Conservation (phyloP, 1,140 invertebrate species). For the Microplitis mediator region DNA sequence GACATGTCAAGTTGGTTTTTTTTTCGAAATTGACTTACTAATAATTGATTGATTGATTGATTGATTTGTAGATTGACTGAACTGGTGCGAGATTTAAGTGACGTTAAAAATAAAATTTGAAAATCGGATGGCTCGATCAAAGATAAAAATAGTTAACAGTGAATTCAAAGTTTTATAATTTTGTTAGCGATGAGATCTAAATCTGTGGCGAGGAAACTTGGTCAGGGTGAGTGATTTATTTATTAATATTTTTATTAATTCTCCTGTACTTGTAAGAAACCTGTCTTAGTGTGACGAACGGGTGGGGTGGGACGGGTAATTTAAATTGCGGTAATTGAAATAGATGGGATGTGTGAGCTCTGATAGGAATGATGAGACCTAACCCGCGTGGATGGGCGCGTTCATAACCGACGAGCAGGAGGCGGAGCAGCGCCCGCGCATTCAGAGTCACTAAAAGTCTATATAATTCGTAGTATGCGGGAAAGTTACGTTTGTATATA, state of each 20-base stretch:
- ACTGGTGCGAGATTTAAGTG: not conserved
- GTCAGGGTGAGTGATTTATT: constrained; percentile 57
- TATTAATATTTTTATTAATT: constrained; percentile 3
- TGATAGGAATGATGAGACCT: not conserved
- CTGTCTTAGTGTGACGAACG: too few relatives aligned
- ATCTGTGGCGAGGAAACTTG: constrained; percentile 59
- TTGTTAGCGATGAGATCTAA: constrained; percentile 61
- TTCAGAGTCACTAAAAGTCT: constrained; percentile 18
- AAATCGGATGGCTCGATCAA: constrained; percentile 48
- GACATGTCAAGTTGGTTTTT: not conserved
- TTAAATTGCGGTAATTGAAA: not conserved
- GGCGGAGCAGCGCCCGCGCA: constrained; percentile 54
- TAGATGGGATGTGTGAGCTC: not conserved
- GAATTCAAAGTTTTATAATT: constrained; percentile 43
- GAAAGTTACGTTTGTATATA: constrained; percentile 22
- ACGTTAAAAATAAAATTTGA: too few relatives aligned
- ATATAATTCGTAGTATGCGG: not conserved
- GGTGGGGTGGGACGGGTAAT: not conserved
- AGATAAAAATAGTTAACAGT: constrained; percentile 38
- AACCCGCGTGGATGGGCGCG: constrained; percentile 10
- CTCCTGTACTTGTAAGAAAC: too few relatives aligned
- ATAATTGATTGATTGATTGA: not conserved
- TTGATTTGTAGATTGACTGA: not conserved
- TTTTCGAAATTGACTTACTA: not conserved
- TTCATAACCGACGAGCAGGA: constrained; percentile 30